Evolutionary conservation across 1,140 invertebrate species (phyloP).

Genomic region (Ceratosolen fusciceps): DNA sequence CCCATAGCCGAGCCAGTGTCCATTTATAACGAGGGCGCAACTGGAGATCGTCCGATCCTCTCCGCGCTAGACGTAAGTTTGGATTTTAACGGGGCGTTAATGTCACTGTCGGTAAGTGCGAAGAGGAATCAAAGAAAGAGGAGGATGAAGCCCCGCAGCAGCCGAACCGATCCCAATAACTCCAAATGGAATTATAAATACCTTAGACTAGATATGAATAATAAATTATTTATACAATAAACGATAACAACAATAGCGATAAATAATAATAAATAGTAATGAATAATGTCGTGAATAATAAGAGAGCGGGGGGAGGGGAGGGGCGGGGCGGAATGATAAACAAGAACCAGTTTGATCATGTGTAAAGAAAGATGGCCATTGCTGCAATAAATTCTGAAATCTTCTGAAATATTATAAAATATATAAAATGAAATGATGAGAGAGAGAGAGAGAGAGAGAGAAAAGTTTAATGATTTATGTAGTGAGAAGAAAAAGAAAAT

Average conservation of each 20-base stretch:
- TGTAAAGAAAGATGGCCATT: not conserved
- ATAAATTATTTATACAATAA: not conserved
- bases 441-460: too few relatives aligned
- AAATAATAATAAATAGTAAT: slow-evolving; percentile 14
- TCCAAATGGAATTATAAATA: too few relatives aligned
- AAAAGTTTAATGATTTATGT: slow-evolving; percentile 20
- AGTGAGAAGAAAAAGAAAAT: slow-evolving; percentile 13
- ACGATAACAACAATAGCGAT: not conserved
- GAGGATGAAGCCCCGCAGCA: not conserved
- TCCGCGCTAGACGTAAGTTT: not conserved
- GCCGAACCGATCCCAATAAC: too few relatives aligned
- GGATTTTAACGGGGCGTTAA: not conserved
- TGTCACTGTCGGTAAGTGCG: not conserved
- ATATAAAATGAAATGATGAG: slow-evolving; percentile 1
- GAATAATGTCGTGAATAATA: not conserved
- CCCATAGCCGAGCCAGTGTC: not conserved
- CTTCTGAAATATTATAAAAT: slow-evolving; percentile 17
- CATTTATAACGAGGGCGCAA: not conserved
- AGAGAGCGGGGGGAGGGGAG: too few relatives aligned
- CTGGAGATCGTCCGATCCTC: not conserved
- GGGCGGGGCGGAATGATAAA: not conserved
- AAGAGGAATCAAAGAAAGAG: not conserved
- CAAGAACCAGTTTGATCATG: not conserved
- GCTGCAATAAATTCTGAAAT: slow-evolving; percentile 6
- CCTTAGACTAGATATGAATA: too few relatives aligned